phyloP scores from a whole-genome alignment of 2,113 vertebrate genomes.

The Prochilodus magdalenae region DNA sequence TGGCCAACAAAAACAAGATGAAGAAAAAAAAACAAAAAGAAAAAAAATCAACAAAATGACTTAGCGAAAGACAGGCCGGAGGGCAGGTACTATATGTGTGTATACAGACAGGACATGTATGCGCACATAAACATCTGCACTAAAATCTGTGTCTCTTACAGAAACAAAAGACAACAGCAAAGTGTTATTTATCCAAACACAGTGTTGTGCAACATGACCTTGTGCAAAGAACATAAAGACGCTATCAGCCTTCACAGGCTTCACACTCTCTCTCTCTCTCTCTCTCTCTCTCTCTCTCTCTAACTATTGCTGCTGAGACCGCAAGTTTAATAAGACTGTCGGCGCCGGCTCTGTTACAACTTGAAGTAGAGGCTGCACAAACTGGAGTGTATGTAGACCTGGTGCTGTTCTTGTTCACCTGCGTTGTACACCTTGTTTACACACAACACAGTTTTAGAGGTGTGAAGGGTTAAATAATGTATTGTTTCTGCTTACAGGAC shows the following conservation, averaged over 20 bases:
- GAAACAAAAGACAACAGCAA: not conserved
- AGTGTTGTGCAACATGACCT: not conserved
- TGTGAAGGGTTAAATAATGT: not conserved
- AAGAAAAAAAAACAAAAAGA: not conserved
- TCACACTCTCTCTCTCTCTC: not conserved
- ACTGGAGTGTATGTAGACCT: not conserved
- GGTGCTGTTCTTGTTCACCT: not conserved
- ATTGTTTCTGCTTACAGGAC: not conserved
- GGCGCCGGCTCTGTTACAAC: constrained; percentile 38
- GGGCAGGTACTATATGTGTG: not conserved
- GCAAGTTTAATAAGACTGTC: not conserved
- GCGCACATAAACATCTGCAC: not conserved
- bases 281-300: not conserved
- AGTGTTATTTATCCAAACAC: not conserved
- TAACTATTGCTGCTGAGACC: not conserved
- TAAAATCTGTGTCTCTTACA: not conserved
- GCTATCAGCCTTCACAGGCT: not conserved
- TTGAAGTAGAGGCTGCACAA: constrained; percentile 30
- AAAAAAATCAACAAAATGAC: not conserved
- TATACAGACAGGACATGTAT: not conserved
- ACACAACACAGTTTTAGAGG: not conserved
- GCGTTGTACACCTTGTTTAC: not conserved
- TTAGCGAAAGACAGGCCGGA: not conserved
- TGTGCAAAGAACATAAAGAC: not conserved
- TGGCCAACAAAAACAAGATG: not conserved